Base-by-base conservation (phyloP, 1,140 invertebrate species). In the Sycophila sp. region DNA sequence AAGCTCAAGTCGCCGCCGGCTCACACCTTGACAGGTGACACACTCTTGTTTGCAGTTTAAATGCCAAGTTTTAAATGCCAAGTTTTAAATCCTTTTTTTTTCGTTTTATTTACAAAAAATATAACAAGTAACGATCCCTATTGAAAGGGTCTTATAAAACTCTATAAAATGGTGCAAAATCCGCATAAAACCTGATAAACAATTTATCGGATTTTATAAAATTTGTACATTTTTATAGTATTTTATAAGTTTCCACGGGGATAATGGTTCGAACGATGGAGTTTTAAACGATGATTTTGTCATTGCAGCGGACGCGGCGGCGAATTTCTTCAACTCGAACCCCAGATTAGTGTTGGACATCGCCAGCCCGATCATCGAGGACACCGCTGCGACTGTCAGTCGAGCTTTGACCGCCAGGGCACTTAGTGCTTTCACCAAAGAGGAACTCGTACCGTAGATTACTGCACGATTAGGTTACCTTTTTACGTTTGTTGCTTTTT, bases 301-400 rank as follows among this genome's bases (percentile, higher is more conserved):
- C 76, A 76, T 85, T 85, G 45, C 82, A 91, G 91, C 89, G 19
- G 82, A 88, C 38, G 89, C 90, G 38, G 89, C 90, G 4, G 84
- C 86, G 0, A 84, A 85, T 15, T 92, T 93, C 84, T 92, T 91
- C 86, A 92, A 93, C 74, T 86, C 90, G 45, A 92, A 92, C 81
- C 89, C 91, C 2, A 80, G 87, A 17, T 79, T 90, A n/a, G 89
- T 92, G 11, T 78, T 92, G 80, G 90, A 92, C 72, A 90, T 92
- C 49, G 85, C 92, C 6, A 91, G 89, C 78, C 92, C 92, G 11
- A 91, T 93, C 15, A 89, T 91, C 36, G 90, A 92, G 74, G 91
- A 93, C 72, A 92, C 90, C 15, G 85, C 88, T 1, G 88, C 87
- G 1, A 88, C 89, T 4, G 85, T 91, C 17, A 82, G 87, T 45